These are phyloP conservation scores for Oreochromis spilurus DNA, from an alignment of 2,113 vertebrate genomes.

Conservation along the genomic window DNA sequence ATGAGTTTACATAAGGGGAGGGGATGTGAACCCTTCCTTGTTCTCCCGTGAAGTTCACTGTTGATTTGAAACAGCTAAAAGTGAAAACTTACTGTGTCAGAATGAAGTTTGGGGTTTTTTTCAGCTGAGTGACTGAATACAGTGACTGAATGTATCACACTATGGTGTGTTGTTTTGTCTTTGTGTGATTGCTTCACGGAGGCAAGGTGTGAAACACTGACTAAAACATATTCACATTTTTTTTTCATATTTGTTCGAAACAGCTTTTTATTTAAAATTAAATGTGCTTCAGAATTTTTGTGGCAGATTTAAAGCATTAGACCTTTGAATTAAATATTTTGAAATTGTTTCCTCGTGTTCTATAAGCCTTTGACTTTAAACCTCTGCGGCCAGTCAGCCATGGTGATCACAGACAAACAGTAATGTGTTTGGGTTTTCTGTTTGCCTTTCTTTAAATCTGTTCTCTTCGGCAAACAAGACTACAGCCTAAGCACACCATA, in stretches of 20 bases:
- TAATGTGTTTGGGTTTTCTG: neutral
- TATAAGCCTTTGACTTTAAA: neutral
- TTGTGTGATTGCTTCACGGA: neutral
- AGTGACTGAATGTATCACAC: neutral
- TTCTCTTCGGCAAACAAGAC: neutral
- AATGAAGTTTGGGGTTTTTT: accelerated
- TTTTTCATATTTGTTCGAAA: neutral
- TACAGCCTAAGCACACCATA: neutral
- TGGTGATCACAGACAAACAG: neutral
- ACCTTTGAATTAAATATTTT: neutral
- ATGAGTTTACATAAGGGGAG: neutral
- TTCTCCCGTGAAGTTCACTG: neutral
- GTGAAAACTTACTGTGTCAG: neutral
- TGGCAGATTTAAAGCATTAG: neutral
- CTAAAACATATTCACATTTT: neutral
- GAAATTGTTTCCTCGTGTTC: neutral
- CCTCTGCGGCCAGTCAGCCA: neutral
- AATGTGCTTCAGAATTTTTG: neutral
- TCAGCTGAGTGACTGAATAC: neutral
- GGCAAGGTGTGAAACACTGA: neutral
- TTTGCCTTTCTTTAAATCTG: neutral
- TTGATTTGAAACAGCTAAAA: neutral
- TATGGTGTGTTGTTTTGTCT: neutral
- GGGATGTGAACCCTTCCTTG: conserved; percentile 28
- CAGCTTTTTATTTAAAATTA: neutral